Evolutionary conservation across 2,888 invertebrate genomes (phyloP), one percentile per base, ranked within the genome.

Genomic region (Pegoplata infirma): DNA sequence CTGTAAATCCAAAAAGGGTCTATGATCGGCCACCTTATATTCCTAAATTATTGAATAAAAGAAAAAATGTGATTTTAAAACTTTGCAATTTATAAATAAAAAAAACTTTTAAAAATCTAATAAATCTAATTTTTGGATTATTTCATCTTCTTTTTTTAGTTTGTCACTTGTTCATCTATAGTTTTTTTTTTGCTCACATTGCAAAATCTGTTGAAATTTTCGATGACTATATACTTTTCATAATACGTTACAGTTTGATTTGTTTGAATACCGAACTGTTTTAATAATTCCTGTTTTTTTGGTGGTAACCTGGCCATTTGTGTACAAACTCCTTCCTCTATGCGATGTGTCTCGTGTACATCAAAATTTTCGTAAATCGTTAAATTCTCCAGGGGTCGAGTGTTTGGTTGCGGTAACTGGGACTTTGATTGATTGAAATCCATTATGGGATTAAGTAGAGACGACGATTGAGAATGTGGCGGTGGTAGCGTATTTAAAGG

Each of bases 251-350:
- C 88, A 85, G 86, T 86, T 85, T 89, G 89, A 88, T 88, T 89
- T 86, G 88, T 89, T 86, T 89, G 89, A 86, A 89, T 89, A 88
- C 89, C 89, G 86, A 89, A 89, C 87, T 89, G 89, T 89, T 89
- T 89, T 82, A 89, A 86, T 80, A 89, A 84, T 85, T 89, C 89
- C 87, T 89, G 89, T 82, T 89, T 89, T 83, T 89, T 89, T 64
- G 88, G 89, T 84, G 89, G 89, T 82, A 89, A 84, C 81, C 89
- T 89, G 75, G 86, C 86, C 82, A 89, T 87, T 81, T 89, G 89
- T 74, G 89, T 89, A 81, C 87, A 88, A 80, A 89, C 87, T 73
- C 89, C 89, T 81, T 89, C 89, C 83, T 89, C 89, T 63, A 89
- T 87, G 79, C 89, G 85, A 84, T 89, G 89, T 61, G 88, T 85